phyloP scores from a whole-genome alignment of 2,797 vertebrate species.

The Halcyon chelicuti region DNA sequence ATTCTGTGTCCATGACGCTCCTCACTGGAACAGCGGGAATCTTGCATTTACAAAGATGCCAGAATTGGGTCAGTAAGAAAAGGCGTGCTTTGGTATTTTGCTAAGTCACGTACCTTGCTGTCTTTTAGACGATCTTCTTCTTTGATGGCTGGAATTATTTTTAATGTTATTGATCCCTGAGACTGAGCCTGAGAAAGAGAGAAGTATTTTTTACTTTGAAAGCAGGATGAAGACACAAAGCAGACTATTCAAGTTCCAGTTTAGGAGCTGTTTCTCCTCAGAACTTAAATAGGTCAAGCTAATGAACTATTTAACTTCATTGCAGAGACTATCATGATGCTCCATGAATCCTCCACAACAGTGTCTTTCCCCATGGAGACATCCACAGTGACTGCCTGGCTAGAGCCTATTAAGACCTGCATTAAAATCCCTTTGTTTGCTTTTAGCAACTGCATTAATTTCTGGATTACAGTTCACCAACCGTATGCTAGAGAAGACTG shows the following conservation, averaged over 20 bases:
- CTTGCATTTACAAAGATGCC: neutral
- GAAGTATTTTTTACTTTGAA: neutral
- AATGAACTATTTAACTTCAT: neutral
- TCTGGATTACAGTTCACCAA: neutral
- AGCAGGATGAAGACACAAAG: neutral
- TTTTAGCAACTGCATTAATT: neutral
- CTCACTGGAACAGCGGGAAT: neutral
- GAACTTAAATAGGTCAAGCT: neutral
- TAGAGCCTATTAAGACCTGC: neutral
- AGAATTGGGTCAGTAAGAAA: neutral
- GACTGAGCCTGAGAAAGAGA: conserved; percentile 87
- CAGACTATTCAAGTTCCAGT: neutral
- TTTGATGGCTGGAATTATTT: conserved; percentile 92
- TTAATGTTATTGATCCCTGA: conserved; percentile 93
- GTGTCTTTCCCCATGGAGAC: neutral
- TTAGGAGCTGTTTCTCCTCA: neutral
- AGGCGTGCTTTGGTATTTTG: accelerated
- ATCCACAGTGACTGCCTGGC: neutral
- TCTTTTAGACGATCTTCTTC: conserved; percentile 91
- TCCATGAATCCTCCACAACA: neutral
- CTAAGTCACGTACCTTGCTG: conserved; percentile 84
- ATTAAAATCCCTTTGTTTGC: neutral
- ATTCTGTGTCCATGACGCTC: neutral
- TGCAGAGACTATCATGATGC: neutral
- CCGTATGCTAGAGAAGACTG: neutral